A percentile compares a stretch with the other conserved stretches of the same genome.
Evolutionary conservation across 2,113 vertebrate species (phyloP).

Genomic region (Spilogale gracilis): DNA sequence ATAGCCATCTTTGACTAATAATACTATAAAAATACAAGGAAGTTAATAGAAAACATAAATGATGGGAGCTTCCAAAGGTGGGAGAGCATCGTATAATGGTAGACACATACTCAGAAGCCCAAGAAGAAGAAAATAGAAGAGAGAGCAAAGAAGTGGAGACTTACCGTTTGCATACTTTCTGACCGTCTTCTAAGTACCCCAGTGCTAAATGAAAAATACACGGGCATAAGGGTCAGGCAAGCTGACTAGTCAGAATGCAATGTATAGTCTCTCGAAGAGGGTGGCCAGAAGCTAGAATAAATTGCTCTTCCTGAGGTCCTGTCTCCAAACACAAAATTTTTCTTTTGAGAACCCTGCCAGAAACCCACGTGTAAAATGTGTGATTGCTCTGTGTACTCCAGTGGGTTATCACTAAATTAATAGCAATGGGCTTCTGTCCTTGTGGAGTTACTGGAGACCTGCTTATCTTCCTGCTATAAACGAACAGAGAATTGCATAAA

Average conservation of each 20-base stretch:
- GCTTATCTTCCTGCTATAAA: background rate
- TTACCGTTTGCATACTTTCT: background rate
- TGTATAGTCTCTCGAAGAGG: background rate
- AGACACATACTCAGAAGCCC: background rate
- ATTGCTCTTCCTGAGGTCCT: background rate
- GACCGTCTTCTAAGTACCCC: background rate
- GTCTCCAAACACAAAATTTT: conserved; percentile 8
- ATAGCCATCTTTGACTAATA: background rate
- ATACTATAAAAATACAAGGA: background rate
- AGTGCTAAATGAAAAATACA: background rate
- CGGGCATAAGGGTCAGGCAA: background rate
- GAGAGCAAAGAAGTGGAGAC: background rate
- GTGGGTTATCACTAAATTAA: conserved; percentile 17
- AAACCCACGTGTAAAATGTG: conserved; percentile 1
- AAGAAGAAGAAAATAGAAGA: conserved; percentile 14
- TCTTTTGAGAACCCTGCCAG: background rate
- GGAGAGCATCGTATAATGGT: background rate
- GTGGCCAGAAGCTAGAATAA: conserved; percentile 1
- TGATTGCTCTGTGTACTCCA: background rate
- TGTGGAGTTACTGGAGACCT: background rate
- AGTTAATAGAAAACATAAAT: conserved; percentile 37
- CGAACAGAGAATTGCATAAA: conserved; percentile 23
- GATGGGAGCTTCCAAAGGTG: background rate
- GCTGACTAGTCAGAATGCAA: background rate
- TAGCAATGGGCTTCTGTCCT: background rate